Conservation (phyloP, 2,113 vertebrate species). For the Cyanocitta stelleri region DNA sequence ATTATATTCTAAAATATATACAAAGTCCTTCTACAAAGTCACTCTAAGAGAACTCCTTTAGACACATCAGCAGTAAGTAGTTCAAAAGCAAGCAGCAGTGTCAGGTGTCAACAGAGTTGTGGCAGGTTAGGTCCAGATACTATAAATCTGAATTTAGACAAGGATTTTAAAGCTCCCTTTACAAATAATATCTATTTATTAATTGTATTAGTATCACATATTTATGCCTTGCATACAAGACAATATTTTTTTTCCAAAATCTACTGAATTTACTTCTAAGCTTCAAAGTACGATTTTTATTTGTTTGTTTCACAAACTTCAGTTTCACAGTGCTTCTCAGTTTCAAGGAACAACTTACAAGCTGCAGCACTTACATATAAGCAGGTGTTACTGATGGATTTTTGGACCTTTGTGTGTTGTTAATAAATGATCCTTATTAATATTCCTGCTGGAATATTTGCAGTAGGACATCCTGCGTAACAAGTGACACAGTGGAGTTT, state of each 20-base stretch:
- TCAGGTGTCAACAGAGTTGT: background rate
- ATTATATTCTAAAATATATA: background rate
- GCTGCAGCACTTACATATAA: background rate
- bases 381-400: background rate
- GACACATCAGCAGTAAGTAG: background rate
- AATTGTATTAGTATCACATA: background rate
- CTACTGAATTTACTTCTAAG: background rate
- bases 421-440: background rate
- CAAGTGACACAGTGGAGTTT: background rate
- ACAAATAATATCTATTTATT: background rate
- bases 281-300: background rate
- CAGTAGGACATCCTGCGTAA: background rate
- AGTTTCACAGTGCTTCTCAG: background rate
- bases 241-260: background rate
- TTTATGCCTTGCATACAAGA: background rate
- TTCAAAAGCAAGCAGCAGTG: background rate
- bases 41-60: background rate
- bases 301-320: background rate
- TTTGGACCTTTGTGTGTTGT: background rate
- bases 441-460: background rate
- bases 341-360: background rate
- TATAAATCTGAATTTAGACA: background rate
- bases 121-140: background rate
- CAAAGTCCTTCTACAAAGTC: background rate
- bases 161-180: background rate